Percentiles rank a stretch among this genome's conserved stretches.
These are phyloP conservation scores for Morone chrysops DNA, from an alignment of 2,113 vertebrate species.

Conservation along the genomic window DNA sequence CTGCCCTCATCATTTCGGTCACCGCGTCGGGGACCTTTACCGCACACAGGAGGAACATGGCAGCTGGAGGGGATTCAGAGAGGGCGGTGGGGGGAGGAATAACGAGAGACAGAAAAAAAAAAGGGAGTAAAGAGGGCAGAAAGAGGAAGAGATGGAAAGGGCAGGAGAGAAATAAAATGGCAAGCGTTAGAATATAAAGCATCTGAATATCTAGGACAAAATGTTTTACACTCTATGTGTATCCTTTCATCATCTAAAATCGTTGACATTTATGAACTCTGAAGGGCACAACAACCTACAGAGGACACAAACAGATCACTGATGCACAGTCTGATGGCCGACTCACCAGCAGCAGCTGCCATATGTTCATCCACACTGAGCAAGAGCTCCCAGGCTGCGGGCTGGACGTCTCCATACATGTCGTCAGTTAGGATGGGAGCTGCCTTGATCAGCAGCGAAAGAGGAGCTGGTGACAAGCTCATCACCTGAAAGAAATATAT, in stretches of 20 bases:
- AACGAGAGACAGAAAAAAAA: background rate
- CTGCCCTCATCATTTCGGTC: constrained; percentile 97
- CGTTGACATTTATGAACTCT: background rate
- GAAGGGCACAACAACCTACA: background rate
- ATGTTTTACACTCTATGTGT: background rate
- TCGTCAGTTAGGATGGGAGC: constrained; percentile 96
- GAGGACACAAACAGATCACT: background rate
- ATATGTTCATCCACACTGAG: constrained; percentile 98
- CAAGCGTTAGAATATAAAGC: background rate
- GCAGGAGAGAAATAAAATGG: background rate
- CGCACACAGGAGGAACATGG: constrained; percentile 98
- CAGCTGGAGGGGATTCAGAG: constrained; percentile 83
- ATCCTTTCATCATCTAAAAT: background rate
- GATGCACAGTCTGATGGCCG: background rate
- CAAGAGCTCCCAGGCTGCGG: constrained; percentile 96
- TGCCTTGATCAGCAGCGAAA: constrained; percentile 96
- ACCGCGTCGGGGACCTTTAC: constrained; percentile 97
- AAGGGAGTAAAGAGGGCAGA: constrained; percentile 8
- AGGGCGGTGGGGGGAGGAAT: background rate
- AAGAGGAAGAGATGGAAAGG: background rate
- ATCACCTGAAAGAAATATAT: constrained; percentile 87
- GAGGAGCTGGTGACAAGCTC: constrained; percentile 95
- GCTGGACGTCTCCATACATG: constrained; percentile 98
- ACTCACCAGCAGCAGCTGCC: constrained; percentile 95
- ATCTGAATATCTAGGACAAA: background rate